Evolutionary conservation across 2,888 invertebrate species (phyloP), one percentile per base, ranked within the genome.

Genomic region (Osedax frankpressi): DNA sequence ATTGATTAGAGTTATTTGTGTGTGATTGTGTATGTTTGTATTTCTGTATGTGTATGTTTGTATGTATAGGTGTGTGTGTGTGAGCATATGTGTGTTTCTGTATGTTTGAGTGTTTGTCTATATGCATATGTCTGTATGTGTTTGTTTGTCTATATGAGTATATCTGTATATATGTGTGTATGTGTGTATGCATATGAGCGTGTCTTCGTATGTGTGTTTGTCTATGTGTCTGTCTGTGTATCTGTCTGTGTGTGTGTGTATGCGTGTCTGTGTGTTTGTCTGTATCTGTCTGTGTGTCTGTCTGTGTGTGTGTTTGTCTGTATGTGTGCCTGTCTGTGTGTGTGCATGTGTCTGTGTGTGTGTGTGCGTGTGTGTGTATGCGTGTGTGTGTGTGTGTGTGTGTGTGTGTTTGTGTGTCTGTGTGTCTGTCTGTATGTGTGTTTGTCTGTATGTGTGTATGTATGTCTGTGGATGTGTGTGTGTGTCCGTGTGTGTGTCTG

Each of bases 21-120:
- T n/a, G n/a, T n/a, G n/a, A n/a, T n/a, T n/a, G n/a, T n/a, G n/a
- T n/a, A n/a, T n/a, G n/a, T n/a, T n/a, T n/a, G n/a, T n/a, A n/a
- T n/a, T n/a, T n/a, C n/a, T n/a, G n/a, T n/a, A n/a, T n/a, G n/a
- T n/a, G n/a, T n/a, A n/a, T n/a, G n/a, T n/a, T n/a, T n/a, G n/a
- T n/a, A n/a, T n/a, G n/a, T 59, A 59, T 59, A 14, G 59, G 1
- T 59, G 19, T n/a, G 14, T 59, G 59, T 0, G 59, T n/a, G n/a
- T 0, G 59, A 59, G 6, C 24, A 1, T 65, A 28, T 65, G 11
- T 65, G 65, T 65, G 11, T 65, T 26, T 65, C 6, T 65, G 65
- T 65, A 6, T 71, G 71, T 71, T 19, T 28, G 59, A 59, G 11
- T 30, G 71, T 71, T 14, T 65, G 24, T 65, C 2, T 65, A 28